Conservation (phyloP, 2,113 vertebrate species). For the Eurystomus gularis region DNA sequence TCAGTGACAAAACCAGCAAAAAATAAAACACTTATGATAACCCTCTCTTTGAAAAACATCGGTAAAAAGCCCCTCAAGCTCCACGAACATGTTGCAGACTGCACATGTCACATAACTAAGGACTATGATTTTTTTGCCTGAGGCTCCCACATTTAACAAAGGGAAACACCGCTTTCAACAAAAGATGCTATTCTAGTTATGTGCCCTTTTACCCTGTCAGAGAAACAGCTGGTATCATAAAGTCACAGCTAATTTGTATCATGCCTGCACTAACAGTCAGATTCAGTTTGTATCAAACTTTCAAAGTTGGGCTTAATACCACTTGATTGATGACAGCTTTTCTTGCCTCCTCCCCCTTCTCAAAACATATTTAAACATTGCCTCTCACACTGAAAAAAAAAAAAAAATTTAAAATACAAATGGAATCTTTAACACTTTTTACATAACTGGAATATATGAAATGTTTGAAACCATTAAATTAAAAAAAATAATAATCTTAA, state of each 20-base stretch:
- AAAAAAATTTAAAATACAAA: neutral
- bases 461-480: neutral
- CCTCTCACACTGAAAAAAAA: neutral
- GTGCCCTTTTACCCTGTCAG: constrained; percentile 70
- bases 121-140: neutral
- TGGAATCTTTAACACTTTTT: neutral
- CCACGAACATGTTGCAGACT: neutral
- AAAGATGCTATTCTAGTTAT: constrained; percentile 73
- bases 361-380: neutral
- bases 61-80: neutral
- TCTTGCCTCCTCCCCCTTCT: neutral
- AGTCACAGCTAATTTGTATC: constrained; percentile 77
- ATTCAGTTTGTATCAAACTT: constrained; percentile 72
- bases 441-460: neutral
- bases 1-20: constrained; percentile 15
- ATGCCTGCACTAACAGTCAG: constrained; percentile 70
- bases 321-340: constrained; percentile 65
- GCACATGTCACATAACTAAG: constrained; percentile 13
- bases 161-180: constrained; percentile 30
- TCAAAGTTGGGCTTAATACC: constrained; percentile 60
- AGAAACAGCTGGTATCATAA: constrained; percentile 71
- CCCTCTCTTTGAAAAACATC: neutral
- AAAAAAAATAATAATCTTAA: neutral
- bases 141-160: constrained; percentile 46
- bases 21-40: constrained; percentile 3